phyloP scores from a whole-genome alignment of 2,113 vertebrate species.

The Calypte anna region DNA sequence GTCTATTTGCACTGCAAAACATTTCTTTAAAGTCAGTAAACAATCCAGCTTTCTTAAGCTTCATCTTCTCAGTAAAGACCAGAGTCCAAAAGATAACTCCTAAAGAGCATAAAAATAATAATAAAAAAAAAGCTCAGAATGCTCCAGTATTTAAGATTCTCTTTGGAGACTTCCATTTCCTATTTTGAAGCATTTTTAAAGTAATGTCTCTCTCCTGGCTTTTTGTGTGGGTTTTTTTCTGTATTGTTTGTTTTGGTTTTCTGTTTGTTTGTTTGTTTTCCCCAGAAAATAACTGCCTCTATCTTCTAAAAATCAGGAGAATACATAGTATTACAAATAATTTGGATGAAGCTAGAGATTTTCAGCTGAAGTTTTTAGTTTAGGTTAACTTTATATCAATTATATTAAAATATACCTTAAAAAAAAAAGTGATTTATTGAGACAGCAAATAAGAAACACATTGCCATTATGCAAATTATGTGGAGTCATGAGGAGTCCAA shows the following conservation, averaged over 20 bases:
- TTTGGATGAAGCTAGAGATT: background rate
- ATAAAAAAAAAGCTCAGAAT: background rate
- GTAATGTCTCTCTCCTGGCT: background rate
- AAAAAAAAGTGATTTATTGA: no score
- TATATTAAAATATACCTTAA: background rate
- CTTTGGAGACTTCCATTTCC: background rate
- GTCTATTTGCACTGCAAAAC: accelerated
- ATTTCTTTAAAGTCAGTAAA: background rate
- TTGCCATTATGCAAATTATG: background rate
- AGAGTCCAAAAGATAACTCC: background rate
- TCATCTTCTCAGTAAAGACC: background rate
- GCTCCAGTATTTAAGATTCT: background rate
- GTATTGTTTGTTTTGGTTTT: no score
- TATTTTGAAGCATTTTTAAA: background rate
- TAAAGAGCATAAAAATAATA: background rate
- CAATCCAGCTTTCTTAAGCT: background rate
- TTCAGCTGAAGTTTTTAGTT: background rate
- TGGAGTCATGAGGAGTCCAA: accelerated
- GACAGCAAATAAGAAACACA: no score
- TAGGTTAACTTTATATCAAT: background rate
- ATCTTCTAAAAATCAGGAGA: background rate
- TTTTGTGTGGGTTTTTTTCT: no score
- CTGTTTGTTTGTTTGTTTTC: no score
- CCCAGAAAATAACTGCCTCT: background rate
- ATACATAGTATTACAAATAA: background rate